Percentiles rank a stretch among this genome's conserved stretches.
Conservation (phyloP, 2,888 invertebrate species). For the Hypselothyrea guttata region DNA sequence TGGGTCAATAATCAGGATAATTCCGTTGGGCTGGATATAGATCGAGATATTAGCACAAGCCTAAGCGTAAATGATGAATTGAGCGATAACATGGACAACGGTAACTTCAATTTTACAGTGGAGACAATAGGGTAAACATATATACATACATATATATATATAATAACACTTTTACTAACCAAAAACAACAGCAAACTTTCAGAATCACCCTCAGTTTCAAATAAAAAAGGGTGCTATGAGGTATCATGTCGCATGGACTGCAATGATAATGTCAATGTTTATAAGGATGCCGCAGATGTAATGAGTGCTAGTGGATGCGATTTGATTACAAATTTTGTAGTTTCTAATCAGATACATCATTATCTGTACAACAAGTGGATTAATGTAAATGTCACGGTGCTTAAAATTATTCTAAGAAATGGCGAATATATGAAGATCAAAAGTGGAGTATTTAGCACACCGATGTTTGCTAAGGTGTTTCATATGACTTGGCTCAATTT, state of each 20-base stretch:
- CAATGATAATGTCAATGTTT: conserved; percentile 20
- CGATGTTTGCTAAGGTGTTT: conserved; percentile 63
- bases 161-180: not conserved
- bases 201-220: not conserved
- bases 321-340: conserved; percentile 23
- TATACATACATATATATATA: too few relatives aligned
- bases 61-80: not conserved
- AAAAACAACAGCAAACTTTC: conserved; percentile 11
- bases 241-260: conserved; percentile 37
- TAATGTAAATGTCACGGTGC: conserved; percentile 34
- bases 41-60: not conserved
- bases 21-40: not conserved
- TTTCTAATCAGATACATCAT: conserved; percentile 15
- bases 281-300: conserved; percentile 16
- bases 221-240: conserved; percentile 25
- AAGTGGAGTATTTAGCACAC: conserved; percentile 69
- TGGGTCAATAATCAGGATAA: not conserved
- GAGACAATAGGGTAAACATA: conserved; percentile 16
- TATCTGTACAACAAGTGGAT: conserved; percentile 52
- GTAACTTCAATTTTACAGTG: conserved; percentile 2
- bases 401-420: conserved; percentile 50
- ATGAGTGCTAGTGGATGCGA: conserved; percentile 33
- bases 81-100: not conserved
- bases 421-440: conserved; percentile 52
- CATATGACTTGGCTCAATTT: conserved; percentile 50